Evolutionary conservation across 1,140 invertebrate genomes (phyloP).

Genomic region (Aphaenogaster floridana): DNA sequence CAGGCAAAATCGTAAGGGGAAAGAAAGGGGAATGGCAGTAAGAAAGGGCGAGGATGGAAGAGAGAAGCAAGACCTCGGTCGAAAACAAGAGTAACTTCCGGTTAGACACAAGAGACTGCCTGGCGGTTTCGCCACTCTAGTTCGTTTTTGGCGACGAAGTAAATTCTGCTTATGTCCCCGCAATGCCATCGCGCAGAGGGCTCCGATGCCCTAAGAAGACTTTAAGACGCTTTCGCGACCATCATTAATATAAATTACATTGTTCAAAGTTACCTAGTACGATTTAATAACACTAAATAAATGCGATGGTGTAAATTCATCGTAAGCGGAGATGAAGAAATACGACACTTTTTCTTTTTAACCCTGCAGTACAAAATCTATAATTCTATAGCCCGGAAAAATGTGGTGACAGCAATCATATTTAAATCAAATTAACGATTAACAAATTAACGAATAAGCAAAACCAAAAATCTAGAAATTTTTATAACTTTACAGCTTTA

Average conservation of each 20-base stretch:
- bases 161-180: slow-evolving; percentile 65
- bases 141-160: slow-evolving; percentile 58
- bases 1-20: slow-evolving; percentile 48
- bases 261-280: slow-evolving; percentile 28
- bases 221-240: slow-evolving; percentile 35
- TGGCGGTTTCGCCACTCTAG: slow-evolving; percentile 66
- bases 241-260: slow-evolving; percentile 51
- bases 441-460: too few relatives aligned
- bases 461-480: background rate
- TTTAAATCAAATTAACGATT: background rate
- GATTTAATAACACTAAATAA: slow-evolving; percentile 52
- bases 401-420: background rate
- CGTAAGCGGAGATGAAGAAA: background rate
- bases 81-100: slow-evolving; percentile 70
- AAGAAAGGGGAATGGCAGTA: slow-evolving; percentile 13
- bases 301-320: slow-evolving; percentile 13
- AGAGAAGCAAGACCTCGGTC: slow-evolving; percentile 18
- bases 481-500: background rate
- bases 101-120: slow-evolving; percentile 70
- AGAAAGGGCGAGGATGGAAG: slow-evolving; percentile 1
- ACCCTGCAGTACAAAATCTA: background rate
- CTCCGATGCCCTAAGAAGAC: slow-evolving; percentile 45
- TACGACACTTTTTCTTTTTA: background rate
- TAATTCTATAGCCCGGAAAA: background rate
- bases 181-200: slow-evolving; percentile 44